Percentiles rank a stretch among this genome's conserved stretches.
phyloP scores from a whole-genome alignment of 92 coral and sea anemone genomes.

The Umimayanthus chanpuru region DNA sequence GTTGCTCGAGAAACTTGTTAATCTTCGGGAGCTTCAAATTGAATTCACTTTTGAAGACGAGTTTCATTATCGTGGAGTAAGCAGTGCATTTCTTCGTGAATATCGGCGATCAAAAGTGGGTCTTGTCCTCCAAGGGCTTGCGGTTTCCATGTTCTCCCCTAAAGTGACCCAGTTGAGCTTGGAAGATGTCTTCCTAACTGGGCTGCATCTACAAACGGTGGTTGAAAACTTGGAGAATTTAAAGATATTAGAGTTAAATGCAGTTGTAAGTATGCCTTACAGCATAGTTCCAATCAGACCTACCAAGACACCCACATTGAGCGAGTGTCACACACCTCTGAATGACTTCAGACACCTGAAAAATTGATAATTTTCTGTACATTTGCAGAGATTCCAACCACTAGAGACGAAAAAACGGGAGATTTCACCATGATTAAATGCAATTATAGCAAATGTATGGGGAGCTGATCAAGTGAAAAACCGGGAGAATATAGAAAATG shows the following conservation, averaged over 20 bases:
- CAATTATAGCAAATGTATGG: no score
- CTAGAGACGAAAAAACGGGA: no score
- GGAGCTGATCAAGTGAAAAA: no score
- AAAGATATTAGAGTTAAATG: slow-evolving; percentile 51
- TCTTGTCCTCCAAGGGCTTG: slow-evolving; percentile 48
- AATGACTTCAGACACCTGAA: no score
- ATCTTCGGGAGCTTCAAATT: slow-evolving; percentile 50
- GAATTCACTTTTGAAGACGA: slow-evolving; percentile 61
- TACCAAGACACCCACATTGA: no score
- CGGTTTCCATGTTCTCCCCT: slow-evolving; percentile 45
- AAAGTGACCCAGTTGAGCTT: slow-evolving; percentile 54
- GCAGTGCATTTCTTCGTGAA: slow-evolving; percentile 50
- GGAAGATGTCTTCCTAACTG: slow-evolving; percentile 60
- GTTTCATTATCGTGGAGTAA: slow-evolving; percentile 54
- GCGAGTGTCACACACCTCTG: no score
- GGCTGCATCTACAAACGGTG: slow-evolving; percentile 47
- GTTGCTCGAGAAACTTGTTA: slow-evolving; percentile 50
- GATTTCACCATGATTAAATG: no score
- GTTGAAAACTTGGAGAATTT: slow-evolving; percentile 59
- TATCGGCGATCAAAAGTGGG: slow-evolving; percentile 62
- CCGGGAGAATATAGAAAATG: no score
- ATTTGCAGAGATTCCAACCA: no score
- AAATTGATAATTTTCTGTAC: no score
- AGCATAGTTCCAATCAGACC: no score
- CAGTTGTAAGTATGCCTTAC: slow-evolving; percentile 58